phyloP scores from a whole-genome alignment of 2,797 vertebrate genomes.

The Trematomus bernacchii region DNA sequence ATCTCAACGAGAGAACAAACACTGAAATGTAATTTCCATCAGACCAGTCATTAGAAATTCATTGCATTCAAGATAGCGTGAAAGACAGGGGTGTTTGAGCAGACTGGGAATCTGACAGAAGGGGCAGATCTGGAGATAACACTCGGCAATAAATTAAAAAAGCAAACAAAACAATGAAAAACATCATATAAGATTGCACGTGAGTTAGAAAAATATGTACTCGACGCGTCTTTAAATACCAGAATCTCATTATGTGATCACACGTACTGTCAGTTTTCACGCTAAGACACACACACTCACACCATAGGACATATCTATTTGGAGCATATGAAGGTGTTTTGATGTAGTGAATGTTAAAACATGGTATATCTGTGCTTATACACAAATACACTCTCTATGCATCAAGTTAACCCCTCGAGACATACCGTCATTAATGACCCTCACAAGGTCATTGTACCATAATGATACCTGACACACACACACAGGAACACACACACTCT shows the following conservation, averaged over 20 bases:
- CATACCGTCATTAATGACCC: conserved; percentile 27
- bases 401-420: conserved; percentile 32
- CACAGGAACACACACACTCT: not conserved
- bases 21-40: conserved; percentile 24
- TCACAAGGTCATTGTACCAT: conserved; percentile 40
- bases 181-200: not conserved
- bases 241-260: conserved; percentile 32
- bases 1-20: conserved; percentile 31
- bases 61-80: conserved; percentile 7
- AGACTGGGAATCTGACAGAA: not conserved
- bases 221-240: conserved; percentile 35
- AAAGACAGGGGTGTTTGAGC: not conserved
- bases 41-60: conserved; percentile 30
- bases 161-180: not conserved
- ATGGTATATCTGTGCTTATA: not conserved
- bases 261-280: conserved; percentile 33
- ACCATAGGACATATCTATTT: conserved; percentile 4
- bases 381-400: not conserved
- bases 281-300: conserved; percentile 3
- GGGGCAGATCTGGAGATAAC: not conserved
- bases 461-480: conserved; percentile 27
- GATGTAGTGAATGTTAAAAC: conserved; percentile 19
- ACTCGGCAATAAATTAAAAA: not conserved
- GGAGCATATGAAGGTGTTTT: conserved; percentile 1
- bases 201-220: not conserved